Evolutionary conservation across 2,888 invertebrate species (phyloP), one percentile per base, ranked within the genome.

Genomic region (Aspidiotus rigidus): DNA sequence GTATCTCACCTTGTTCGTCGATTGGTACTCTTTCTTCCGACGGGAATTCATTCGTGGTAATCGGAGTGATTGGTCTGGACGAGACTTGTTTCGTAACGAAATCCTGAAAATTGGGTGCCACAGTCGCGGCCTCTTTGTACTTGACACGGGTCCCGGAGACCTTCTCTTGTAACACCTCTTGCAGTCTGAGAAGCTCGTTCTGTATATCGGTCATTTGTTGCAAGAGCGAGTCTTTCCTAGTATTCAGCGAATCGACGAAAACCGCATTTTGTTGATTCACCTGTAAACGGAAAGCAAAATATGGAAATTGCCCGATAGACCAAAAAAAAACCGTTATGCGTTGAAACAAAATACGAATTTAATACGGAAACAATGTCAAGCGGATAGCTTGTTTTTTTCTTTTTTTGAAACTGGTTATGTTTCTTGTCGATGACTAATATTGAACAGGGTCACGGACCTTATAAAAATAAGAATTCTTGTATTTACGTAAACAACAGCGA

Each of bases 131-230:
- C 10, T 49, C n/a, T n/a, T 11, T 49, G 49, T 10, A 28, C 39
- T 59, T 28, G 39, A 59, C 16, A 39, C 39, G 17, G 8, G 28
- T 69, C 11, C 73, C 72, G 7, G 67, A 72, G 61, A 75, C 71
- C 53, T 73, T 69, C 10, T 72, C 71, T 70, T 75, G 75, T 15
- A 74, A 73, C 70, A 73, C 69, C 28, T 70, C 71, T 69, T 75
- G 75, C 9, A 75, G 72, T 28, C 71, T 70, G 53, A 74, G 73
- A 64, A 74, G 73, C 17, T 73, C 71, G 28, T 60, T 70, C 67
- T 75, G 74, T 11, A 75, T 70, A 3, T 74, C 72, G 49, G 70
- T 71, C 42, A 76, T 70, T 62, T 72, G 69, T 15, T 55, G 64
- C 64, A 72, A 41, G n/a, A 74, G 69, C 40, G 70, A 70, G 0